phyloP scores from a whole-genome alignment of 2,888 invertebrate genomes.

The Lacanobia wlatinum region DNA sequence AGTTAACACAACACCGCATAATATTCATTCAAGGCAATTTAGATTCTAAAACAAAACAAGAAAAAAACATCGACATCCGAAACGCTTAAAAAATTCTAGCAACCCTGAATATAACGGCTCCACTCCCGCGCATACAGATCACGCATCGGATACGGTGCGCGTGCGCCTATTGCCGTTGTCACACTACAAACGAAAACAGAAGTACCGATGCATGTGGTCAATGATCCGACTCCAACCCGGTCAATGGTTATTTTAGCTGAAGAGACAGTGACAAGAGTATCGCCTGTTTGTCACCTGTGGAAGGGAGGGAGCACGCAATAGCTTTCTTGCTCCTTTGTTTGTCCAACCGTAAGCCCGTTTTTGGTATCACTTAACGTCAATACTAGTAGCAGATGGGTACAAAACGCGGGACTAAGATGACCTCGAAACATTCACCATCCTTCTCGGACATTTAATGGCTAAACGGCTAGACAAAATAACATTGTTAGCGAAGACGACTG shows the following conservation, averaged over 20 bases:
- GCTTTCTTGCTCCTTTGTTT: not conserved
- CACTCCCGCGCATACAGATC: slow-evolving; percentile 63
- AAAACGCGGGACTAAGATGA: not conserved
- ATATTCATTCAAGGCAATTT: not conserved
- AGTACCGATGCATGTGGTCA: not conserved
- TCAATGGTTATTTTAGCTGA: too few species aligned
- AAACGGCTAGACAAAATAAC: too few species aligned
- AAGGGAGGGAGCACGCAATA: not conserved
- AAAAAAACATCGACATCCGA: slow-evolving; percentile 12
- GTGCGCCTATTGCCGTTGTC: slow-evolving; percentile 56
- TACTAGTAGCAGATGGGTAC: too few species aligned
- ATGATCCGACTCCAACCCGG: too few species aligned
- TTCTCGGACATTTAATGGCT: not conserved
- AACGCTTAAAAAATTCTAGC: slow-evolving; percentile 34
- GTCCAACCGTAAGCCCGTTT: too few species aligned
- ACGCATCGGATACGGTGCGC: slow-evolving; percentile 56
- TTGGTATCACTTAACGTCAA: too few species aligned
- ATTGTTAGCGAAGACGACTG: too few species aligned
- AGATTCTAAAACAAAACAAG: slow-evolving; percentile 6
- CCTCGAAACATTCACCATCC: not conserved
- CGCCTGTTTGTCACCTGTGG: not conserved
- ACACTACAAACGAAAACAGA: not conserved
- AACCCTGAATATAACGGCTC: slow-evolving; percentile 58
- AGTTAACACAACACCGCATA: not conserved
- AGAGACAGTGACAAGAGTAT: not conserved